These are phyloP conservation scores for Drosophila sordidula DNA, from an alignment of 2,888 invertebrate species.

Conservation along the genomic window DNA sequence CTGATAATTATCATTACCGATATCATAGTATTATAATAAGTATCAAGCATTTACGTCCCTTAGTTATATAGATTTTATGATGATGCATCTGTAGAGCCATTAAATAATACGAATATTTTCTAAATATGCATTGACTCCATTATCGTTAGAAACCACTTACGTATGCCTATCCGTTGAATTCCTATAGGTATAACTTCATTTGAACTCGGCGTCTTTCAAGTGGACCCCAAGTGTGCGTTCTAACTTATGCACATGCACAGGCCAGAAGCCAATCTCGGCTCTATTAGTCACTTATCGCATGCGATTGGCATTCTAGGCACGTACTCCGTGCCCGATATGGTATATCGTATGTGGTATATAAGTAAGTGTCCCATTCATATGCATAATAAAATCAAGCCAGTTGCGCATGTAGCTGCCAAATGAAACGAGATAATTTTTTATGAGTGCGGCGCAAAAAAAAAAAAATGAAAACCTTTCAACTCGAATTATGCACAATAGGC, in stretches of 20 bases:
- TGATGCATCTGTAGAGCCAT: neutral
- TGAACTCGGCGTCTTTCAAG: slow-evolving; percentile 19
- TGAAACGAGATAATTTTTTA: slow-evolving; percentile 33
- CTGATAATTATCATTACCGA: too few species aligned
- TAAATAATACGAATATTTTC: neutral
- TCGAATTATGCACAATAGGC: slow-evolving; percentile 56
- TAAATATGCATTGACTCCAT: neutral
- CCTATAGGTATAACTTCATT: slow-evolving; percentile 4
- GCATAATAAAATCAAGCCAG: slow-evolving; percentile 48
- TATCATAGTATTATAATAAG: too few species aligned
- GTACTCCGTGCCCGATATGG: slow-evolving; percentile 25
- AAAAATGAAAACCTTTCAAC: slow-evolving; percentile 47
- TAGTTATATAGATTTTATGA: too few species aligned
- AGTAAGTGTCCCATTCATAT: slow-evolving; percentile 43
- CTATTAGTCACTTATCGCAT: slow-evolving; percentile 37
- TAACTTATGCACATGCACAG: slow-evolving; percentile 29
- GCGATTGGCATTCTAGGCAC: slow-evolving; percentile 42
- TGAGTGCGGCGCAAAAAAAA: slow-evolving; percentile 21
- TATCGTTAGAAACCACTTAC: slow-evolving; percentile 13
- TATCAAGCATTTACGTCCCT: too few species aligned
- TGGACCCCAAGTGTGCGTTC: neutral
- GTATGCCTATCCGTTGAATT: slow-evolving; percentile 11
- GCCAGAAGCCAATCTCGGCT: slow-evolving; percentile 10
- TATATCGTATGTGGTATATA: slow-evolving; percentile 18
- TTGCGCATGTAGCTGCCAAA: slow-evolving; percentile 22